Evolutionary conservation across 2,888 invertebrate species (phyloP), one percentile per base, ranked within the genome.

Genomic region (Hirtodrosophila trivittata): DNA sequence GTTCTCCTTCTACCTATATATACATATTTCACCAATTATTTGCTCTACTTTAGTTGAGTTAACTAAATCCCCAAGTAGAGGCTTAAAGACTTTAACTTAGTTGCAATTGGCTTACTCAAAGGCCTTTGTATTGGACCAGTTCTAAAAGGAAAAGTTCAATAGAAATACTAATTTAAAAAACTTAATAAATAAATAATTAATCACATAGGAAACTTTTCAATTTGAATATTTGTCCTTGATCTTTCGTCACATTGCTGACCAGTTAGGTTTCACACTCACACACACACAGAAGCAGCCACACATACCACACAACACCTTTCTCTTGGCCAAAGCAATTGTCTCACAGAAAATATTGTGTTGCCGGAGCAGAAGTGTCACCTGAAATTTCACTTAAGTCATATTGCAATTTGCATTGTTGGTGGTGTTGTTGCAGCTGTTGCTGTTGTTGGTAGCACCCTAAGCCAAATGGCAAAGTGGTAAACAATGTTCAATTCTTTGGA

Each of bases 391-490:
- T 63, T 50, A 74, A 66, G 71, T 54, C 72, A 41, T 30, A 46
- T 49, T 28, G 45, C 51, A 45, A 55, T 46, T 60, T 50, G 14
- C 12, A 25, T 55, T 72, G 59, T 51, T 49, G 45, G 18, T 32
- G 28, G 21, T 38, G 21, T 13, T 32, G 25, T 6, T 30, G 42
- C 6, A 16, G 28, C 9, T 52, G 55, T 13, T 47, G 35, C 10
- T 10, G 42, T 32, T 66, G 60, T 28, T 55, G 65, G 63, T 82
- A 45, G 46, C 54, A 60, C 37, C 43, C 67, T 67, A 67, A 83
- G 84, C 80, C 76, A 76, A 80, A 76, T 80, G 66, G 54, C 80
- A 70, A 78, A 82, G 70, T 73, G 80, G 75, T 86, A 80, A 86
- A 74, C 86, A 86, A 76, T 83, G 80, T 82, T 75, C 65, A 76